A percentile compares a stretch with the other conserved stretches of the same genome.
These are phyloP conservation scores for Papilio helenus DNA, from an alignment of 1,140 invertebrate species.

Conservation along the genomic window DNA sequence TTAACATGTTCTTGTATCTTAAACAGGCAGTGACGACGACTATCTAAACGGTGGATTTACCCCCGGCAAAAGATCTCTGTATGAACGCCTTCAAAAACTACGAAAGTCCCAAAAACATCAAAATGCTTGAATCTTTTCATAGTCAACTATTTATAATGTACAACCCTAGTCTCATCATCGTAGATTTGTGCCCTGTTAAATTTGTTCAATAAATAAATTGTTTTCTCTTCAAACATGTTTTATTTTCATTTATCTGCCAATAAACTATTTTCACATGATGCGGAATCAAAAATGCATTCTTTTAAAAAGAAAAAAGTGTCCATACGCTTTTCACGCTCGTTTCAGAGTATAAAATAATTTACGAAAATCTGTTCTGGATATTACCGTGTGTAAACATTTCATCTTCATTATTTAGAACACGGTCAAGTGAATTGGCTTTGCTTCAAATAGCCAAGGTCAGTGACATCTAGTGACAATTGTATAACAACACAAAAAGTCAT, in stretches of 20 bases:
- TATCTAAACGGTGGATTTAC: slow-evolving; percentile 66
- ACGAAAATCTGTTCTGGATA: no score
- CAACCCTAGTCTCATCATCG: background rate
- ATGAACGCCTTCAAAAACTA: slow-evolving; percentile 43
- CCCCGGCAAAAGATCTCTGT: slow-evolving; percentile 65
- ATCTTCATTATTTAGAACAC: background rate
- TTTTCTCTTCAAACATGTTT: background rate
- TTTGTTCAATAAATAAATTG: background rate
- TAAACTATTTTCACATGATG: no score
- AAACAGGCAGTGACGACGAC: slow-evolving; percentile 64
- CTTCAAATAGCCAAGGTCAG: slow-evolving; percentile 1
- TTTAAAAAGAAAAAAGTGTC: no score
- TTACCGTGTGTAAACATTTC: background rate
- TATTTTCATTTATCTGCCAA: background rate
- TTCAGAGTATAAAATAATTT: no score
- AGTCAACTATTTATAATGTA: background rate
- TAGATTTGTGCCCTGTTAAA: background rate
- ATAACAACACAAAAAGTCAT: background rate
- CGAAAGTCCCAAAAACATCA: slow-evolving; percentile 34
- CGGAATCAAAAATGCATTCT: no score
- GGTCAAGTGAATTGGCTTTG: slow-evolving; percentile 7
- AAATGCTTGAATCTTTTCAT: background rate
- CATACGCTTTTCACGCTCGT: no score
- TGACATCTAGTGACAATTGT: background rate
- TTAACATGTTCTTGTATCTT: slow-evolving; percentile 25